Conservation (phyloP, 2,888 invertebrate genomes). For the Pheosia tremula region DNA sequence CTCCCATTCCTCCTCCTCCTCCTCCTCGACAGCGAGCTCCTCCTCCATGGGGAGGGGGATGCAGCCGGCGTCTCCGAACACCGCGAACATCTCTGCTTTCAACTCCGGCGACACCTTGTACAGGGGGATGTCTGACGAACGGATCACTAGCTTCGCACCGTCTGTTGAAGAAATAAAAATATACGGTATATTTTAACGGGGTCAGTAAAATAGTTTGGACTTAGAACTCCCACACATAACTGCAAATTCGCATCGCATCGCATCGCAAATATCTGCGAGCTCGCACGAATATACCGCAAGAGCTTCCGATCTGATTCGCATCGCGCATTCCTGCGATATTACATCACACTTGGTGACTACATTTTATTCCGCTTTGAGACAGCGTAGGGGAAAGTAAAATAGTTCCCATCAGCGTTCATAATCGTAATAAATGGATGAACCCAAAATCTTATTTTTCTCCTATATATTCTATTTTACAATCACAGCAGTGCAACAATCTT, state of each 20-base stretch:
- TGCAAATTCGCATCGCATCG: slow-evolving; percentile 11
- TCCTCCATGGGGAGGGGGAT: not conserved
- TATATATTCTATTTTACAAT: no score
- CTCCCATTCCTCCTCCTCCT: slow-evolving; percentile 1
- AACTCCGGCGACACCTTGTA: not conserved
- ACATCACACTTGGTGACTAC: no score
- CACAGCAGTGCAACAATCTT: no score
- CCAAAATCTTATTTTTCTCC: no score
- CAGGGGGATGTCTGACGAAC: not conserved
- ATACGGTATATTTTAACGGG: no score
- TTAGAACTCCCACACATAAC: slow-evolving; percentile 9
- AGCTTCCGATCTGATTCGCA: not conserved
- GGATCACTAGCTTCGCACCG: not conserved
- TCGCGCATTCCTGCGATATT: no score
- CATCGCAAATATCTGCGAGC: slow-evolving; percentile 13
- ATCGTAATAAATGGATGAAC: no score
- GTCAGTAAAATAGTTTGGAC: no score
- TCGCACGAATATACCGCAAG: slow-evolving; percentile 13
- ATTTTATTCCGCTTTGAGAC: no score
- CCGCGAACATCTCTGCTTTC: not conserved
- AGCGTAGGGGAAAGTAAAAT: no score
- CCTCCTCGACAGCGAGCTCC: not conserved
- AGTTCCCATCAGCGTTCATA: no score
- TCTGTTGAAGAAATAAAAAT: not conserved
- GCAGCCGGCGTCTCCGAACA: not conserved